phyloP scores from a whole-genome alignment of 2,113 vertebrate species.

The Dicrurus megarhynchus region DNA sequence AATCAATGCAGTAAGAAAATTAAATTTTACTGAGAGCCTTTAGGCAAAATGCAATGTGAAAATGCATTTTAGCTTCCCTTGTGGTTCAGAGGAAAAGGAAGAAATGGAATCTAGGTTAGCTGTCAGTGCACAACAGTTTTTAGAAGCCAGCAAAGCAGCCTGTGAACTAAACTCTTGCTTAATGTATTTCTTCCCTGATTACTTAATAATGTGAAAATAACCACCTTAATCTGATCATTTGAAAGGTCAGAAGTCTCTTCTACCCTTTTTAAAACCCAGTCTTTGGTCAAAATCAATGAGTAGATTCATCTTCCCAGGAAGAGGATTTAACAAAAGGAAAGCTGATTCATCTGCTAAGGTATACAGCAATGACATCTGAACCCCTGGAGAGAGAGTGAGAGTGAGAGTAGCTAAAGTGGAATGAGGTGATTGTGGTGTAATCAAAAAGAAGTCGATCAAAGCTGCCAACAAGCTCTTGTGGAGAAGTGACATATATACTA shows the following conservation, averaged over 20 bases:
- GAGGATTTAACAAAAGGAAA: constrained; percentile 69
- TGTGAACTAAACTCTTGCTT: constrained; percentile 75
- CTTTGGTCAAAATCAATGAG: constrained; percentile 81
- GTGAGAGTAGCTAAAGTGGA: constrained; percentile 73
- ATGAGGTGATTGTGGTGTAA: constrained; percentile 75
- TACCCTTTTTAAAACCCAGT: constrained; percentile 74
- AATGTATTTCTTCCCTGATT: constrained; percentile 83
- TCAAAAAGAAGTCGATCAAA: constrained; percentile 72
- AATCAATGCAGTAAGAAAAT: constrained; percentile 96
- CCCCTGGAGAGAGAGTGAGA: constrained; percentile 60
- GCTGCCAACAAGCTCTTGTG: constrained; percentile 64
- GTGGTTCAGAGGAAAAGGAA: constrained; percentile 77
- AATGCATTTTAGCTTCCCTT: constrained; percentile 88
- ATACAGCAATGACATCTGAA: constrained; percentile 75
- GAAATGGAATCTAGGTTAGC: constrained; percentile 81
- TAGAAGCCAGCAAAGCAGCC: constrained; percentile 56
- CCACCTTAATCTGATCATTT: constrained; percentile 85
- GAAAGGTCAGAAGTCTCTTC: constrained; percentile 85
- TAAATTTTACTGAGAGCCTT: constrained; percentile 96
- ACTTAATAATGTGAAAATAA: constrained; percentile 86
- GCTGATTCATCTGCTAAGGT: constrained; percentile 68
- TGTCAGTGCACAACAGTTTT: constrained; percentile 72
- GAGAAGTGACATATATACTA: constrained; percentile 54
- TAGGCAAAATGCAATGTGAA: constrained; percentile 94
- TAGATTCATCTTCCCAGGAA: constrained; percentile 75